Base-by-base conservation (phyloP, 2,113 vertebrate species). In the Ursus arctos region DNA sequence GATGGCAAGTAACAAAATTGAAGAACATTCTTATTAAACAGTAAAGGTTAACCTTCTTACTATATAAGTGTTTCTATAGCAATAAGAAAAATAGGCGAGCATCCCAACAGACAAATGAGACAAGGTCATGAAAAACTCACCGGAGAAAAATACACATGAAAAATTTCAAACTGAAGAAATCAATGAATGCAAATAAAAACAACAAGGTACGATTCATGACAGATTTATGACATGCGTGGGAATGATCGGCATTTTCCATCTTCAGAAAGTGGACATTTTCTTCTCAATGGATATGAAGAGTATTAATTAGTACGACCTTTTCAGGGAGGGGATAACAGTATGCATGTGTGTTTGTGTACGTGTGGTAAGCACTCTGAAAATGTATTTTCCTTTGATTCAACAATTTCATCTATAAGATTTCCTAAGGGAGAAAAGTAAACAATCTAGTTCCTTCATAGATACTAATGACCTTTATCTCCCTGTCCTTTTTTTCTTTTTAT, bases 121-220 rank as follows among this genome's bases (percentile, higher is more conserved):
- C 24, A 61, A 93, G 13, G 14, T 81, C 61, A 26, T 26, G 28
- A 94, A 84, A 51, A 40, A 81, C 18, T 67, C n/a, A 72, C 8
- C 21, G 33, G 80, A 88, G 55, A 63, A 97, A 97, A 96, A 80
- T 14, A 49, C 7, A 80, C 28, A 11, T 36, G n/a, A 94, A 53
- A 71, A 57, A 36, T 67, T 77, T 89, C 55, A 90, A 95, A 90
- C 19, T 43, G 33, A 14, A 74, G 74, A 77, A 26, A 83, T 74
- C 36, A 94, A 36, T 33, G 36, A 63, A 92, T 80, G 2, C 51
- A 83, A 96, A 67, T 59, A 49, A 47, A 81, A 89, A 33, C 10
- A 72, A 24, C 31, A 76, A 55, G 79, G 53, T 26, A 51, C 3
- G 82, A n/a, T 67, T 92, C 83, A 90, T 59, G n/a, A 67, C 7